Base-by-base conservation (phyloP, 2,113 vertebrate species). In the Plestiodon gilberti region DNA sequence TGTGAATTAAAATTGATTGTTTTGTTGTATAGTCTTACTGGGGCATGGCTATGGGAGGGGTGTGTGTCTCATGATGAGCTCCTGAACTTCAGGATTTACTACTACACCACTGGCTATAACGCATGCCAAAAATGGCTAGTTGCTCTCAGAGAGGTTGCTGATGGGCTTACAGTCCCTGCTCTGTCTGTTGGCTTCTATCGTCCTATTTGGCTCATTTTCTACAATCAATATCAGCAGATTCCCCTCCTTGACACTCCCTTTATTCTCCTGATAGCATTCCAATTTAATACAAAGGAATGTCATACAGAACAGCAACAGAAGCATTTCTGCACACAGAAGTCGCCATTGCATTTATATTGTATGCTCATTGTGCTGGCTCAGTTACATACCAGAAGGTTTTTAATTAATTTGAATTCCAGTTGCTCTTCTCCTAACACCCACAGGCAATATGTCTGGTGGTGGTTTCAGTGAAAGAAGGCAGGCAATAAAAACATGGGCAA, bases 381-480 rank as follows among this genome's bases (percentile, higher is more conserved):
- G 1, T 14, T n/a, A 30, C 23, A 14, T 64, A 70, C 75, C 64
- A 75, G 6, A 73, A 61, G 18, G 8, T 64, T 84, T 82, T 4
- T 0, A 81, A 85, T 4, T 0, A 81, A 84, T 78, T 48, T 84
- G 73, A 86, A 83, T 23, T 52, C 33, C 61, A 67, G n/a, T 78
- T 8, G 52, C 8, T 74, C 55, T 48, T 87, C 28, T 8, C 1
- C 55, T 59, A 28, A 48, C 6, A 38, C 61, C 48, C 4, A 78
- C 43, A 65, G 14, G 25, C 22, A 64, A 65, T 6, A 80, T 70
- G 17, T 40, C 62, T 1, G 2, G 43, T 78, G 65, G 82, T 0
- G 2, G 5, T 0, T 0, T 62, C 70, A n/a, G 35, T 1, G 9
- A 38, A 0, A 17, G 18, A n/a, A 85, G 20, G 11, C 7, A 75